Conservation (phyloP, 2,888 invertebrate species). For the Mimachlamys varia region DNA sequence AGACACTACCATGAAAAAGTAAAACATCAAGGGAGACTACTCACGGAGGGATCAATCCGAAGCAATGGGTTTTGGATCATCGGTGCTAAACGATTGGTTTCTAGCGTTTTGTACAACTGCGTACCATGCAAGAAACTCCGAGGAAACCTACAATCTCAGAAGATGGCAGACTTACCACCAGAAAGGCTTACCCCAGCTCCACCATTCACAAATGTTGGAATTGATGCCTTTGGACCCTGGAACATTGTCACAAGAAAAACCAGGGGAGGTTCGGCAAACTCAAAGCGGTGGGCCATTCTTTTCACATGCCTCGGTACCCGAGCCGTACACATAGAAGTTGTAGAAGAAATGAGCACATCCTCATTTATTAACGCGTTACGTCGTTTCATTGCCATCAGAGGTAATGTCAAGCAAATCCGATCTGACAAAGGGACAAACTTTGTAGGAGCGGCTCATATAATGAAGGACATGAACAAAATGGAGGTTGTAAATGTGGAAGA, state of each 20-base stretch:
- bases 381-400: slow-evolving; percentile 47
- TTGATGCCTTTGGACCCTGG: slow-evolving; percentile 58
- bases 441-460: slow-evolving; percentile 42
- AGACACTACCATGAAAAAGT: slow-evolving; percentile 49
- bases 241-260: slow-evolving; percentile 45
- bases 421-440: slow-evolving; percentile 51
- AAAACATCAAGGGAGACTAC: slow-evolving; percentile 55
- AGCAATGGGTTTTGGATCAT: slow-evolving; percentile 56
- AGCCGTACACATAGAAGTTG: slow-evolving; percentile 56
- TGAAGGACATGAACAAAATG: slow-evolving; percentile 29
- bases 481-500: slow-evolving; percentile 37
- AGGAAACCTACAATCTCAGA: slow-evolving; percentile 38
- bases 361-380: slow-evolving; percentile 51
- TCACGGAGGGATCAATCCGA: slow-evolving; percentile 56
- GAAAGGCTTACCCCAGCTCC: slow-evolving; percentile 48
- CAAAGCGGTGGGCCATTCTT: slow-evolving; percentile 57
- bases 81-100: slow-evolving; percentile 47
- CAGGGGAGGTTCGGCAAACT: slow-evolving; percentile 44
- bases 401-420: slow-evolving; percentile 38
- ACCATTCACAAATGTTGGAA: slow-evolving; percentile 56
- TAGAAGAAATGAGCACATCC: no score
- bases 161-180: slow-evolving; percentile 50
- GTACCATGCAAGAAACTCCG: slow-evolving; percentile 50
- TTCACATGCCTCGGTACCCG: slow-evolving; percentile 54
- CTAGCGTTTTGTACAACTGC: slow-evolving; percentile 48